These are phyloP conservation scores for Eristalis pertinax DNA, from an alignment of 2,888 invertebrate species.

Conservation along the genomic window DNA sequence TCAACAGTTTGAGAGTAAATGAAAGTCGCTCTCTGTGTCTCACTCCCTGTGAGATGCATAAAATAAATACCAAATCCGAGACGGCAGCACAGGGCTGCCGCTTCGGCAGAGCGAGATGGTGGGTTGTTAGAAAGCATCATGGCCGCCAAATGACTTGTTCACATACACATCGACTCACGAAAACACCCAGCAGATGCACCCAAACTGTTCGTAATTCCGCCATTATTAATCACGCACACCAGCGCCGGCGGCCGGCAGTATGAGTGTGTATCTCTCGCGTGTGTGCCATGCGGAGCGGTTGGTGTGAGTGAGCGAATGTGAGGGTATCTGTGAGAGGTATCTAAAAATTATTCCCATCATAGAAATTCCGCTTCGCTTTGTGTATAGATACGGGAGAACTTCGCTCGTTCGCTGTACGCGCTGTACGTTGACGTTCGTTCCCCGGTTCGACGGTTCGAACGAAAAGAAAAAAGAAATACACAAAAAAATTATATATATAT, in stretches of 20 bases:
- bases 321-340: slow-evolving; percentile 50
- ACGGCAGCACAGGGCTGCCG: background rate
- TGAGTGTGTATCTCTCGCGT: background rate
- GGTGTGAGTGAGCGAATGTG: slow-evolving; percentile 6
- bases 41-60: slow-evolving; percentile 14
- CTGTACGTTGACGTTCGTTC: slow-evolving; percentile 71
- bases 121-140: slow-evolving; percentile 46
- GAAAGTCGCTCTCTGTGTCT: background rate
- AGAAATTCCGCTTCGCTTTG: slow-evolving; percentile 72
- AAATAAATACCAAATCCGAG: slow-evolving; percentile 49
- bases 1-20: slow-evolving; percentile 41
- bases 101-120: slow-evolving; percentile 25
- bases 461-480: slow-evolving; percentile 28
- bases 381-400: slow-evolving; percentile 72
- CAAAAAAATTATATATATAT: slow-evolving; percentile 27
- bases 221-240: slow-evolving; percentile 57
- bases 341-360: slow-evolving; percentile 61
- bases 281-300: slow-evolving; percentile 5
- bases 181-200: background rate
- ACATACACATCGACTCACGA: slow-evolving; percentile 51
- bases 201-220: slow-evolving; percentile 68
- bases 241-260: background rate
- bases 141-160: slow-evolving; percentile 62
- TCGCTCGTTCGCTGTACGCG: slow-evolving; percentile 71
- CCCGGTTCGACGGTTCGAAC: slow-evolving; percentile 71